Evolutionary conservation across 2,113 vertebrate genomes (phyloP).

Genomic region (Sinocyclocheilus anophthalmus): DNA sequence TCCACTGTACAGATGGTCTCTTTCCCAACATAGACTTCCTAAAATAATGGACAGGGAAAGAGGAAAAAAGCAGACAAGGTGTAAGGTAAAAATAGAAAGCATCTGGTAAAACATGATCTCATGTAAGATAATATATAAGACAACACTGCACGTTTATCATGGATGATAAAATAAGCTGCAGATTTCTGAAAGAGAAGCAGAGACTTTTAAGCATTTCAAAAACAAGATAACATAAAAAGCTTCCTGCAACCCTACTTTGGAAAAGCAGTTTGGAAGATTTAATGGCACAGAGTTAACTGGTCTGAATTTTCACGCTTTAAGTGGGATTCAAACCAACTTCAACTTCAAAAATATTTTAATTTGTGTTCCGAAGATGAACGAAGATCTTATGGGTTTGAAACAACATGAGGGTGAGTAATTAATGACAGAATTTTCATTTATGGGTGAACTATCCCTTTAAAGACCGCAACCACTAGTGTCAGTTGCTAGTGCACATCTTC

Average conservation of each 20-base stretch:
- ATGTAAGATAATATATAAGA: background rate
- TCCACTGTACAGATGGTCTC: constrained; percentile 97
- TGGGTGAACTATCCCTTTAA: background rate
- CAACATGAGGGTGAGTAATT: no score
- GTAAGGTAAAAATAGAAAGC: constrained; percentile 22
- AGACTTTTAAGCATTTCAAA: background rate
- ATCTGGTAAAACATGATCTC: constrained; percentile 4
- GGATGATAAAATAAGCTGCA: constrained; percentile 20
- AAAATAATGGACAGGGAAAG: constrained; percentile 42
- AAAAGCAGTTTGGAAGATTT: background rate
- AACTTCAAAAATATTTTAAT: background rate
- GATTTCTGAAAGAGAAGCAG: constrained; percentile 12
- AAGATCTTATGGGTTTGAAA: no score
- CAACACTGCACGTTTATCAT: background rate
- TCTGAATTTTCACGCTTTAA: background rate
- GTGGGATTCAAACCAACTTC: background rate
- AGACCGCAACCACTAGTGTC: background rate
- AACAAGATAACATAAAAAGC: background rate
- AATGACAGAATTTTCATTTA: no score
- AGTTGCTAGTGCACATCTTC: background rate
- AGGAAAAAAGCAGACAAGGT: background rate
- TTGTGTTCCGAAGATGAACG: no score
- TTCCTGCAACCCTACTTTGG: background rate
- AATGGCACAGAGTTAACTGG: background rate
- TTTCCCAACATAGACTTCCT: constrained; percentile 98